These are phyloP conservation scores for Tokudaia muenninki DNA, from an alignment of 2,797 vertebrate genomes.

Conservation along the genomic window DNA sequence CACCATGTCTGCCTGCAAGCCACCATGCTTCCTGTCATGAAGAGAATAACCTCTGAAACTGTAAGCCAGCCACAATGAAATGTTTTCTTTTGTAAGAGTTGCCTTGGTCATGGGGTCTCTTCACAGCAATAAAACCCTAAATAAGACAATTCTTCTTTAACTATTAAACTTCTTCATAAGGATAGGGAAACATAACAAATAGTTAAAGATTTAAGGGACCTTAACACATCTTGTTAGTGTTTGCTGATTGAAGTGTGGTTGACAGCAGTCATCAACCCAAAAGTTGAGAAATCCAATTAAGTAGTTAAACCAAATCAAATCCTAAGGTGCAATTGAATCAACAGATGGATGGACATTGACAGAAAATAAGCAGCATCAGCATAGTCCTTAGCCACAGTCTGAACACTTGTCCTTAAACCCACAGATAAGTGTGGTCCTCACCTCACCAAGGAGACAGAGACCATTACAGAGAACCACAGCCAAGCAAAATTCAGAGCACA, in stretches of 20 bases:
- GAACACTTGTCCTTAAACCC: no score
- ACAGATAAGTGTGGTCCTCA: not conserved
- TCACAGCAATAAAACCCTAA: not conserved
- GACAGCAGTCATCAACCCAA: not conserved
- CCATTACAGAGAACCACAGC: not conserved
- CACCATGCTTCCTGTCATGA: not conserved
- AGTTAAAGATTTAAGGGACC: not conserved
- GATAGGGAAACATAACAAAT: not conserved
- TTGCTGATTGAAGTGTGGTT: not conserved
- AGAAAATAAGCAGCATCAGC: not conserved
- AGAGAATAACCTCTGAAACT: not conserved
- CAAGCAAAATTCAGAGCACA: no score
- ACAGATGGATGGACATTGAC: not conserved
- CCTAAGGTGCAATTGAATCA: not conserved
- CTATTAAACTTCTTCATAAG: conserved; percentile 13
- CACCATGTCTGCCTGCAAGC: not conserved
- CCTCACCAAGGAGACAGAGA: not conserved
- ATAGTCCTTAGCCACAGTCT: not conserved
- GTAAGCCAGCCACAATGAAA: not conserved
- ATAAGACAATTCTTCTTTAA: not conserved
- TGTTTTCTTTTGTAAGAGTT: not conserved
- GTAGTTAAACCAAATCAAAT: not conserved
- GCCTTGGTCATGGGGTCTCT: not conserved
- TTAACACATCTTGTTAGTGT: not conserved
- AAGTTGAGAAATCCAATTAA: conserved; percentile 37